Conservation (phyloP, 2,113 vertebrate species). For the Ciconia boyciana region DNA sequence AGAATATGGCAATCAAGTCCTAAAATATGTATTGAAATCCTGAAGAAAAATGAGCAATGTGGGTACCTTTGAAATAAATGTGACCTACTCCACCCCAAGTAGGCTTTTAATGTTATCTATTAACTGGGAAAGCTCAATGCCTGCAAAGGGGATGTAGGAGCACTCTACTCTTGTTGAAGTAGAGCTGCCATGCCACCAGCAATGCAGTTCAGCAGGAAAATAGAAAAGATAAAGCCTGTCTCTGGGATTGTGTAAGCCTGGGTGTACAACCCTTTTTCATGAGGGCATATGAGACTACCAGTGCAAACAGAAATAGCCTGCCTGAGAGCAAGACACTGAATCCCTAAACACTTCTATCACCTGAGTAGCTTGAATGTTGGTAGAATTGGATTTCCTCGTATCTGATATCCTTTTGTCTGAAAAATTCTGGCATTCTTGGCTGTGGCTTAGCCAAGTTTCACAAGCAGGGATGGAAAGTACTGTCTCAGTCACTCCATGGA, state of each 20-base stretch:
- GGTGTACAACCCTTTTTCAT: background rate
- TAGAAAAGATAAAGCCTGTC: background rate
- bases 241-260: background rate
- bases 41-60: background rate
- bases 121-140: background rate
- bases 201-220: background rate
- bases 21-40: background rate
- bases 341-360: background rate
- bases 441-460: background rate
- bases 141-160: fast-evolving
- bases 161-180: background rate
- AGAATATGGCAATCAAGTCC: background rate
- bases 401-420: background rate
- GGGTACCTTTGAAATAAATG: background rate
- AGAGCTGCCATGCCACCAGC: background rate
- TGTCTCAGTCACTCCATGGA: no score
- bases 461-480: background rate
- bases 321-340: background rate
- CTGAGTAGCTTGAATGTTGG: background rate
- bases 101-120: background rate
- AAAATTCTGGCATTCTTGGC: background rate
- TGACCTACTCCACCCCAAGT: fast-evolving
- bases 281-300: background rate
- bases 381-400: background rate
- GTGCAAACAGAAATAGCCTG: background rate